Evolutionary conservation across 2,113 vertebrate genomes (phyloP), one percentile per base, ranked within the genome.

Genomic region (Orthonyx spaldingii): DNA sequence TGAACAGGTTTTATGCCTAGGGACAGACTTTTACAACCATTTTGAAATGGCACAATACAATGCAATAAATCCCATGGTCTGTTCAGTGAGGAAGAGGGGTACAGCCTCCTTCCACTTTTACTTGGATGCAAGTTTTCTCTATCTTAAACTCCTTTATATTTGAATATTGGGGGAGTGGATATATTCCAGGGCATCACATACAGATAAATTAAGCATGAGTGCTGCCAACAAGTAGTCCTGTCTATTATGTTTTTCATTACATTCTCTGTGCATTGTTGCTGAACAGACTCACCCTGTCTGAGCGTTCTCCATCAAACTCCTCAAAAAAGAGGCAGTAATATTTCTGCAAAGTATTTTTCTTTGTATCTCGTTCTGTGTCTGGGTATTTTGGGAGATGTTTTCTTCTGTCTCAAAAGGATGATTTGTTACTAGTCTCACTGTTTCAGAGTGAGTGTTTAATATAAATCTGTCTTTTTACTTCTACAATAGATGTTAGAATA

Each of bases 1-100:
- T 24, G 85, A 94, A 49, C 86, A 95, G 83, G 70, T 90, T 95
- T 92, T 78, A 41, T 89, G 72, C 84, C 89, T 91, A 41, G 47
- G 72, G 91, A 92, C 80, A 95, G 71, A 75, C 69, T 74, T 91
- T 91, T 89, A 84, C 72, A 87, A 47, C 47, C 46, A 46, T 92
- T 94, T 96, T 84, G 80, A 89, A 94, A 90, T 84, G 83, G 70
- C 75, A 89, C 49, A 71, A 56, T 71, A 15, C 90, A 84, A 30
- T 44, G 56, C 68, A 89, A 68, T 90, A 87, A 85, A 95, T 81
- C 47, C 49, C 2, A 2, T 16, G 64, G 64, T 50, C 56, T 86
- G 63, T 78, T 88, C 71, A 42, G 52, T 37, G 59, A 86, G 57
- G 46, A 80, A 39, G 47, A 72, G 30, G 35, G 60, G 24, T 66